Evolutionary conservation across 2,888 invertebrate genomes (phyloP), one percentile per base, ranked within the genome.

Genomic region (Epiblema foenella): DNA sequence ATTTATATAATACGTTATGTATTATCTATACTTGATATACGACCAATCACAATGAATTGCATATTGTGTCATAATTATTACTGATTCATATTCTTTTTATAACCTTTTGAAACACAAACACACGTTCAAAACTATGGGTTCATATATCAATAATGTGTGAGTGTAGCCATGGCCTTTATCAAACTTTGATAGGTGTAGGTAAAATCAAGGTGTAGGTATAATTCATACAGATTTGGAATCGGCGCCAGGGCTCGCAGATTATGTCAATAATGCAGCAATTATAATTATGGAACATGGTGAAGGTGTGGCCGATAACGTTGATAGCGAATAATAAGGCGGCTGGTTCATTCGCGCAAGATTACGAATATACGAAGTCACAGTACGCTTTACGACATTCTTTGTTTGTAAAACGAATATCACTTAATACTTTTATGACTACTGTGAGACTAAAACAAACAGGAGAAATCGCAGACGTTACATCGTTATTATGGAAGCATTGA

Each of bases 271-370:
- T 33, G 18, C 49, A 29, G 62, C 42, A 69, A 69, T 69, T 70
- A 66, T 70, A 66, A 66, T 70, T 46, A 66, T 65, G 24, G 17
- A 42, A 39, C 18, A 18, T n/a, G 42, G 24, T 54, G 57, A 69
- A 63, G 70, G 70, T 70, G 70, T 70, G 70, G 65, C 60, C 10
- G 65, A 70, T 54, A 66, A 17, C 37, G 18, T 5, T 52, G 49
- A 62, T 51, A 63, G 52, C 20, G 63, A 12, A 29, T 46, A 59
- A 59, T 59, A 66, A 60, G 20, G 67, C 37, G 39, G 51, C 49
- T 54, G 65, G 70, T 70, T 65, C 54, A 65, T 60, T 33, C 52
- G 33, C 42, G 18, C 3, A 33, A 33, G 3, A 33, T 33, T 33
- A 33, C 33, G 33, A 33, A 33, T 5, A 33, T 33, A 33, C 33